These are phyloP conservation scores for Drosophila neotestacea DNA, from an alignment of 2,888 invertebrate genomes.

Conservation along the genomic window DNA sequence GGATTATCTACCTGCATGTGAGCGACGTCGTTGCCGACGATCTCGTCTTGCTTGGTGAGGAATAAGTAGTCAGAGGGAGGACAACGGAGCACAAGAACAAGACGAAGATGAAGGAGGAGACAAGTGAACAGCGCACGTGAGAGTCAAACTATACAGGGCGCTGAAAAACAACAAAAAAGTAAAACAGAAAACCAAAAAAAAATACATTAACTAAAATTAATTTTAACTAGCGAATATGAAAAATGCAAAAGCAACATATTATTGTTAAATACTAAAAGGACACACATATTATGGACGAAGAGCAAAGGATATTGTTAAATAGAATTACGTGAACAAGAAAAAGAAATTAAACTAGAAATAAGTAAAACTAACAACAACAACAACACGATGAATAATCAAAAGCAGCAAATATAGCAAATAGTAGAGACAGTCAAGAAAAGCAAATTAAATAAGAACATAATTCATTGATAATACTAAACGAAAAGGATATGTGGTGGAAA, in stretches of 20 bases:
- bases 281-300: constrained; percentile 73
- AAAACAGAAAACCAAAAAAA: constrained; percentile 17
- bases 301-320: constrained; percentile 77
- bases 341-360: constrained; percentile 53
- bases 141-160: constrained; percentile 82
- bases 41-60: constrained; percentile 92
- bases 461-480: constrained; percentile 38
- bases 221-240: constrained; percentile 76
- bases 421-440: constrained; percentile 62
- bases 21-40: constrained; percentile 98
- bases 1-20: constrained; percentile 98
- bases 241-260: constrained; percentile 70
- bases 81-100: constrained; percentile 24
- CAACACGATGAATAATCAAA: constrained; percentile 77
- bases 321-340: constrained; percentile 61
- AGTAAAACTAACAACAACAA: constrained; percentile 29
- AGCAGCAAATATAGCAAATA: constrained; percentile 72
- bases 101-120: constrained; percentile 22
- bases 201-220: constrained; percentile 66
- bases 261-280: constrained; percentile 67
- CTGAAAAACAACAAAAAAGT: constrained; percentile 68
- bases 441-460: constrained; percentile 34
- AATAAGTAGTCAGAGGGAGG: constrained; percentile 84
- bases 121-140: constrained; percentile 71
- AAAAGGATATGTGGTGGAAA: constrained; percentile 7